Base-by-base conservation (phyloP, 2,113 vertebrate species). In the Corythaeola cristata region DNA sequence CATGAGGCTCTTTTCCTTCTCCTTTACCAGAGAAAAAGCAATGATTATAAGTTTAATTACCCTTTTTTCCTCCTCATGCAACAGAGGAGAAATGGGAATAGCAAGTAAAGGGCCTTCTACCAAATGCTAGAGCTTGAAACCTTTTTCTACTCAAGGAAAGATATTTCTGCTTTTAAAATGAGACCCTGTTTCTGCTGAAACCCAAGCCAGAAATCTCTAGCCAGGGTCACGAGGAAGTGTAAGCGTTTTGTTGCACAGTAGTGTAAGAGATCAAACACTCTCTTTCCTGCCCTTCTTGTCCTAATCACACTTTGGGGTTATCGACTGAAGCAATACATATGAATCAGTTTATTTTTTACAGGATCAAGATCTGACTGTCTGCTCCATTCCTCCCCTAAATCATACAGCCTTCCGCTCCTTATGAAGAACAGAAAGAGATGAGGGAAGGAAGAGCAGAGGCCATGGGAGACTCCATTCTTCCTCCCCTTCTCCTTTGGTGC, bases 1-100 rank as follows among this genome's bases (percentile, higher is more conserved):
- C 77, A 44, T 72, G 39, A 96, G 35, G 4, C 17, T 91, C 91
- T 92, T 85, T 85, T 21, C 12, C 19, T 69, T 94, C 33, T 85
- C 45, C 59, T 82, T 63, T 90, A 56, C 49, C 85, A 75, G 24
- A 94, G 73, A 39, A 89, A 93, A 96, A 93, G 52, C 7, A 64
- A 85, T 63, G 9, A 72, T 77, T 9, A 32, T 56, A 83, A 74
- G 8, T 80, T 87, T 90, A 71, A 84, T 87, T 55, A 75, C 14
- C 4, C 3, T 39, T 86, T 95, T 86, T 88, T 7, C 19, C 26
- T 53, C 41, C 21, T 71, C 11, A 47, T 79, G 62, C 5, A 80
- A 9, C 56, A 75, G 15, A 22, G 28, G 55, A 88, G 72, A 94
- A 90, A 55, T n/a, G 4, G 24, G 19, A 85, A 83, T 18, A 68